phyloP scores from a whole-genome alignment of 2,888 invertebrate genomes.

The Creontiades dilutus region DNA sequence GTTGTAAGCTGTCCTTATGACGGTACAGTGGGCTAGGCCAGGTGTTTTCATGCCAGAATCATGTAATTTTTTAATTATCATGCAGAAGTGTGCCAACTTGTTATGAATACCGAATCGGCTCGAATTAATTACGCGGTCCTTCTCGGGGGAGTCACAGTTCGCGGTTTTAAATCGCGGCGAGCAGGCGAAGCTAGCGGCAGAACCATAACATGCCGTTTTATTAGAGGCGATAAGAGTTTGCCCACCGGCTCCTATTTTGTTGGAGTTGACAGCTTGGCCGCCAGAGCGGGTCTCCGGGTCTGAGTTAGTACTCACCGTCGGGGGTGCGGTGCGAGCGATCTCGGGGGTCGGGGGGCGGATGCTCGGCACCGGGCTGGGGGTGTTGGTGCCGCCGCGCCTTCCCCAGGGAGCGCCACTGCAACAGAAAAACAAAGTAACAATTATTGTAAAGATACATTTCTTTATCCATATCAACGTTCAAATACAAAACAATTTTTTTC shows the following conservation, averaged over 20 bases:
- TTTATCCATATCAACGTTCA: too few species aligned
- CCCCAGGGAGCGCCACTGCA: conserved; percentile 76
- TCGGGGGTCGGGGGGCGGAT: conserved; percentile 76
- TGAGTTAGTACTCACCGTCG: conserved; percentile 76
- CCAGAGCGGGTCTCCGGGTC: conserved; percentile 68
- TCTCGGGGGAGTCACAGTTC: neutral
- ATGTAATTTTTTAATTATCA: too few species aligned
- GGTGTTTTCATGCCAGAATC: too few species aligned
- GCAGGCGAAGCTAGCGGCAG: conserved; percentile 68
- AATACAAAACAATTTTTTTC: too few species aligned
- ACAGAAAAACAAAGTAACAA: conserved; percentile 16
- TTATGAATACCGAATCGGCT: neutral
- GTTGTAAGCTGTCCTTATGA: too few species aligned
- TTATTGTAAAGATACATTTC: too few species aligned
- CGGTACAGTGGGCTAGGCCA: too few species aligned
- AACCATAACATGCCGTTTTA: conserved; percentile 59
- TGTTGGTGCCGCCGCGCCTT: conserved; percentile 72
- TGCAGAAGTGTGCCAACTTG: neutral
- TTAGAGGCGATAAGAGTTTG: conserved; percentile 29
- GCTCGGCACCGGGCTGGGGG: conserved; percentile 75
- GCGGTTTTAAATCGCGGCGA: conserved; percentile 2
- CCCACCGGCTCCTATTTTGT: conserved; percentile 71
- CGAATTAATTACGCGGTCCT: neutral
- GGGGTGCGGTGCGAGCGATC: conserved; percentile 76
- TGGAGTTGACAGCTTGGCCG: conserved; percentile 70